Base-by-base conservation (phyloP, 1,140 invertebrate genomes). In the Pseudachorutes palmiensis region DNA sequence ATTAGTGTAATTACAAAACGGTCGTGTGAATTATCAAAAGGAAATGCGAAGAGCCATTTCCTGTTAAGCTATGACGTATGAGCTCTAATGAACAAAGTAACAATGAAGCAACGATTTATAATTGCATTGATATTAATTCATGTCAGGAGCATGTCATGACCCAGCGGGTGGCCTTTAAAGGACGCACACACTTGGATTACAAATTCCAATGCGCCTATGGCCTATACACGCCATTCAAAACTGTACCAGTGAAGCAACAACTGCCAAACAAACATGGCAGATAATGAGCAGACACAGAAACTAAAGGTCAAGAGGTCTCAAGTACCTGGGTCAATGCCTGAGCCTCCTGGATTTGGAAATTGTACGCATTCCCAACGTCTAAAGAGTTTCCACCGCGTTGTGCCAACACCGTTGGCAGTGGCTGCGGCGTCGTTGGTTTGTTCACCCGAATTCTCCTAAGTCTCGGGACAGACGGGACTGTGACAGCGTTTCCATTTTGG, bases 361-460 rank as follows among this genome's bases (percentile, higher is more conserved):
- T 45, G 36, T 55, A 24, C 9, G 24, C 24, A 16, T 55, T 55
- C 24, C 24, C 12, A 55, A 5, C 24, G 51, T 16, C 12, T 26
- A 55, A 24, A 12, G 51, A 14, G 24, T 55, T 55, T 16, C 51
- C 24, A 26, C 9, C 3, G 24, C 5, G 51, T 24, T 55, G 51
- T 12, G n/a, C n/a, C n/a, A n/a, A n/a, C n/a, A n/a, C n/a, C n/a
- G 32, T 48, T 48, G 65, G 5, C 12, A 22, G 30, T 62, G 65
- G n/a, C 9, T 24, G 22, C 59, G 29, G 62, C 26, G 60, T 60
- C 49, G 49, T 12, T 0, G 63, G 64, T 31, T 65, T 58, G 45
- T 73, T 73, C 2, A 73, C 68, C n/a, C 72, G 64, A 36, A 73
- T 58, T 45, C 72, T 45, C 2, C 72, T 28, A 2, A 73, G 49